phyloP scores from a whole-genome alignment of 2,113 vertebrate genomes.

The Gila orcuttii region DNA sequence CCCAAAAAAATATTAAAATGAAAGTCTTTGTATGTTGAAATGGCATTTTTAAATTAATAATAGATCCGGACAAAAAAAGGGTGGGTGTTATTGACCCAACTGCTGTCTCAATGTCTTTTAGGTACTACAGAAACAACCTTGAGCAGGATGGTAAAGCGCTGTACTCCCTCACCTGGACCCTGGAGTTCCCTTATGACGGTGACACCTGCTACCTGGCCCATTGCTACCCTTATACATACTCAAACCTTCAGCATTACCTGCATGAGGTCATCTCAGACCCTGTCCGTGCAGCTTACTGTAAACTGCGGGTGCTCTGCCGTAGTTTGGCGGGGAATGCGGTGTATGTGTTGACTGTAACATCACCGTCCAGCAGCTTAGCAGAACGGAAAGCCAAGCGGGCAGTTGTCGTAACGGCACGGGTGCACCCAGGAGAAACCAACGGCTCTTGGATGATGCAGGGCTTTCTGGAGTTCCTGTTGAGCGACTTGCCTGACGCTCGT shows the following conservation, averaged over 20 bases:
- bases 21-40: too few relatives aligned
- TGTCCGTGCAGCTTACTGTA: constrained; percentile 73
- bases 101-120: not conserved
- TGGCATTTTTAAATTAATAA: not conserved
- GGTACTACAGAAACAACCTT: constrained; percentile 74
- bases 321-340: constrained; percentile 88
- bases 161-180: constrained; percentile 86
- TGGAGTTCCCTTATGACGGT: constrained; percentile 78
- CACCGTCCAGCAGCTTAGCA: constrained; percentile 51
- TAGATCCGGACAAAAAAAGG: not conserved
- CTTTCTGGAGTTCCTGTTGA: constrained; percentile 87
- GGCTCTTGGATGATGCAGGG: constrained; percentile 93
- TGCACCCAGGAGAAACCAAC: constrained; percentile 87
- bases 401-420: constrained; percentile 86
- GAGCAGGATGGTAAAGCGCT: constrained; percentile 58
- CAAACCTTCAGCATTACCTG: constrained; percentile 84
- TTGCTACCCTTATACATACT: constrained; percentile 92
- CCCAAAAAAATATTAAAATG: not conserved
- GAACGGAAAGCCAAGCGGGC: constrained; percentile 72
- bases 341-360: constrained; percentile 84
- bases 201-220: constrained; percentile 92
- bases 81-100: not conserved
- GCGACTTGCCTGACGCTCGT: constrained; percentile 79
- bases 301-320: constrained; percentile 80
- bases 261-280: constrained; percentile 71